Percentiles rank a stretch among this genome's conserved stretches.
Evolutionary conservation across 2,888 invertebrate species (phyloP).

Genomic region (Metopia argyrocephala): DNA sequence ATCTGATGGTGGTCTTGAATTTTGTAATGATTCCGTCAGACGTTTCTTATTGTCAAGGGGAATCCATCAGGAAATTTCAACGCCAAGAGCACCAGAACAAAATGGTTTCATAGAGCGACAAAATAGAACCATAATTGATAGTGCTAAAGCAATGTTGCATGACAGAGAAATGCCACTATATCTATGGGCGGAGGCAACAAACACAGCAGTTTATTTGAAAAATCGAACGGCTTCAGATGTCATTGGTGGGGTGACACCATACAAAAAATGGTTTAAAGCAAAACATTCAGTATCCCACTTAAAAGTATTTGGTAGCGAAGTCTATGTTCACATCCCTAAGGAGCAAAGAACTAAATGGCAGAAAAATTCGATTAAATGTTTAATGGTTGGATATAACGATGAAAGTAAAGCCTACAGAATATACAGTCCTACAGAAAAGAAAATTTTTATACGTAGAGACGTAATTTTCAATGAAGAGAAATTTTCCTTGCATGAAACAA

Average conservation of each 20-base stretch:
- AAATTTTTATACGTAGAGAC: too few species aligned
- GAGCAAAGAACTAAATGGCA: constrained; percentile 60
- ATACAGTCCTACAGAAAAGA: neutral
- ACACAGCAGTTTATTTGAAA: constrained; percentile 38
- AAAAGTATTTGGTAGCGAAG: constrained; percentile 34
- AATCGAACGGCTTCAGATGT: constrained; percentile 30
- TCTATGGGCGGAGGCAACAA: constrained; percentile 39
- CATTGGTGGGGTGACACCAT: constrained; percentile 22
- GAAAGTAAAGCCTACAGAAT: constrained; percentile 47
- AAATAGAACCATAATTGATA: constrained; percentile 41
- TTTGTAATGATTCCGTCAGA: constrained; percentile 42
- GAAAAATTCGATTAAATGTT: constrained; percentile 50
- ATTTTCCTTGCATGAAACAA: too few species aligned
- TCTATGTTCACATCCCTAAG: constrained; percentile 35
- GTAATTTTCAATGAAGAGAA: too few species aligned
- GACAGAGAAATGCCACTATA: neutral
- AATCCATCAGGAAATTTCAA: constrained; percentile 51
- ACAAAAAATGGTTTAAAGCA: constrained; percentile 32
- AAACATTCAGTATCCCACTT: constrained; percentile 36
- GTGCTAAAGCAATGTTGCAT: constrained; percentile 36
- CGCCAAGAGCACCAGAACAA: constrained; percentile 40
- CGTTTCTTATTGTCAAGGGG: constrained; percentile 29
- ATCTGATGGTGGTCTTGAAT: constrained; percentile 58
- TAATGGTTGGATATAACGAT: constrained; percentile 45
- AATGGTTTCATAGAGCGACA: constrained; percentile 40